These are phyloP conservation scores for Caenorhabditis sp. DNA, from an alignment of 2,888 invertebrate species.

Conservation along the genomic window DNA sequence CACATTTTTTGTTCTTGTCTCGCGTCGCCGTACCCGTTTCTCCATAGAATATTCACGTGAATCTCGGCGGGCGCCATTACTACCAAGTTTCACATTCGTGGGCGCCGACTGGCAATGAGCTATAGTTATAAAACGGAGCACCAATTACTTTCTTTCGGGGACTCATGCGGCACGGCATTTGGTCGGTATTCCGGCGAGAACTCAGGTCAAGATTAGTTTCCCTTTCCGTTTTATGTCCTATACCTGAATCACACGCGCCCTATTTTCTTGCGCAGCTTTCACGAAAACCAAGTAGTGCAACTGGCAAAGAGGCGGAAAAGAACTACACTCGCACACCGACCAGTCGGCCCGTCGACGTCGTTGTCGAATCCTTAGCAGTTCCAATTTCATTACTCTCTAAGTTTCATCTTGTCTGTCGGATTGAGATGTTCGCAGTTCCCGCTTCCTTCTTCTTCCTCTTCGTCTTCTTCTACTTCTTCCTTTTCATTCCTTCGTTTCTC, in stretches of 20 bases:
- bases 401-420: constrained; percentile 6
- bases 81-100: constrained; percentile 32
- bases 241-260: constrained; percentile 7
- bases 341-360: not conserved
- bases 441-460: no score
- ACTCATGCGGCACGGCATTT: not conserved
- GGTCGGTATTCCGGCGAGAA: constrained; percentile 8
- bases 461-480: not conserved
- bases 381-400: constrained; percentile 41
- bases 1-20: constrained; percentile 24
- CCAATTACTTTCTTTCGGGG: constrained; percentile 32
- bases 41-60: constrained; percentile 54
- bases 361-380: not conserved
- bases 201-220: constrained; percentile 2
- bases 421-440: constrained; percentile 25
- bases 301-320: not conserved
- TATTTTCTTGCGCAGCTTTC: not conserved
- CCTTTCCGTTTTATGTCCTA: not conserved
- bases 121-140: constrained; percentile 31
- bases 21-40: constrained; percentile 9
- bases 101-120: constrained; percentile 39
- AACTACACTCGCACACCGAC: constrained; percentile 12
- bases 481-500: not conserved
- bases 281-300: not conserved
- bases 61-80: constrained; percentile 22